A percentile compares a stretch with the other conserved stretches of the same genome.
Conservation (phyloP, 2,888 invertebrate genomes). For the Thera britannica region DNA sequence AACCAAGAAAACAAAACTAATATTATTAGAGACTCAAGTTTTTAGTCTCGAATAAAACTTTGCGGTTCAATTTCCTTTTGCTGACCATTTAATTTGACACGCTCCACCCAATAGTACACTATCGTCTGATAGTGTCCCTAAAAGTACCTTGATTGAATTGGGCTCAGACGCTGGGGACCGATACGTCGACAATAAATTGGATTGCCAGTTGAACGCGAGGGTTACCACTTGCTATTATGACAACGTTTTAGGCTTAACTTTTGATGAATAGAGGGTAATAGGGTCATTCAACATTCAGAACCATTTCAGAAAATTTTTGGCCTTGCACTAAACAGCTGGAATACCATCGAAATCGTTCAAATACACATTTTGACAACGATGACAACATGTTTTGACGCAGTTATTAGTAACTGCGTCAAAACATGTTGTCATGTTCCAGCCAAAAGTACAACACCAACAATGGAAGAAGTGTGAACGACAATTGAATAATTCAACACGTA, state of each 20-base stretch:
- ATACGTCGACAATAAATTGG: constrained; percentile 38
- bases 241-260: constrained; percentile 12
- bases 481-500: constrained; percentile 28
- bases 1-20: no score
- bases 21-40: no score
- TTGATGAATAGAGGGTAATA: not conserved
- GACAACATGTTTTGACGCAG: constrained; percentile 1
- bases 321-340: not conserved
- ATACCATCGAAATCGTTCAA: not conserved
- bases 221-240: constrained; percentile 29
- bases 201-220: constrained; percentile 41
- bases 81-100: not conserved
- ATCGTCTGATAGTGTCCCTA: constrained; percentile 28
- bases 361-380: not conserved
- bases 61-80: not conserved
- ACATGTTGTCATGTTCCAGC: no score
- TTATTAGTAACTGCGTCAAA: no score
- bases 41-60: not conserved
- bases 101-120: constrained; percentile 14
- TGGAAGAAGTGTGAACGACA: constrained; percentile 27
- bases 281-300: not conserved
- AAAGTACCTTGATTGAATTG: constrained; percentile 46
- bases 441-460: constrained; percentile 12
- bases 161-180: constrained; percentile 37
- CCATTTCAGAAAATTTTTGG: not conserved